These are phyloP conservation scores for Steinernema carpocapsae DNA, from an alignment of 2,888 invertebrate genomes.

Conservation along the genomic window DNA sequence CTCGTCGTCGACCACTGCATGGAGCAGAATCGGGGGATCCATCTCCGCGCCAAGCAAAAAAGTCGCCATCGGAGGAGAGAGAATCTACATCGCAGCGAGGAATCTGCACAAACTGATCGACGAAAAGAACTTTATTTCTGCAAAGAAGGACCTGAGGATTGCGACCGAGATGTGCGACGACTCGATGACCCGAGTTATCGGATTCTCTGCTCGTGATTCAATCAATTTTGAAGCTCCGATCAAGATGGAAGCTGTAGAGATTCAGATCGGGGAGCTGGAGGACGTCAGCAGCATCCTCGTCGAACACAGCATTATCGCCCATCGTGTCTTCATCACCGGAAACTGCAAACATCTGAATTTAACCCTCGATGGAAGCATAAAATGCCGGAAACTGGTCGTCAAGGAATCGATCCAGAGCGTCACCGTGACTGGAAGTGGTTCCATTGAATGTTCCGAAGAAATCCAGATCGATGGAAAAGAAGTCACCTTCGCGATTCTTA, in stretches of 20 bases:
- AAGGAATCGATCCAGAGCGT: conserved; percentile 43
- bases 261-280: conserved; percentile 1
- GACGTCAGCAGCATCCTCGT: conserved; percentile 39
- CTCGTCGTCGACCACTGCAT: conserved; percentile 48
- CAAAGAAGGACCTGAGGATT: conserved; percentile 49
- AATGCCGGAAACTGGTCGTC: conserved; percentile 44
- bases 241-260: conserved; percentile 51
- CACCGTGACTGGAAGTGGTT: conserved; percentile 21
- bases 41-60: conserved; percentile 42
- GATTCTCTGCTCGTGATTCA: conserved; percentile 50
- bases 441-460: conserved; percentile 15
- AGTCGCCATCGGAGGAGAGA: background rate
- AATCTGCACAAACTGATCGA: conserved; percentile 40
- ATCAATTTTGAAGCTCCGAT: conserved; percentile 50
- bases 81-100: conserved; percentile 25
- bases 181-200: conserved; percentile 47
- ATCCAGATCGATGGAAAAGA: background rate
- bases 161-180: conserved; percentile 51
- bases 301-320: conserved; percentile 40
- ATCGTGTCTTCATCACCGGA: conserved; percentile 42
- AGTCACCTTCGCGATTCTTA: conserved; percentile 1
- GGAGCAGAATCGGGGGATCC: conserved; percentile 51
- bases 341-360: conserved; percentile 44
- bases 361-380: conserved; percentile 42
- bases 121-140: conserved; percentile 51